Conservation (phyloP, 1,140 invertebrate genomes). For the Tenebrio molitor region DNA sequence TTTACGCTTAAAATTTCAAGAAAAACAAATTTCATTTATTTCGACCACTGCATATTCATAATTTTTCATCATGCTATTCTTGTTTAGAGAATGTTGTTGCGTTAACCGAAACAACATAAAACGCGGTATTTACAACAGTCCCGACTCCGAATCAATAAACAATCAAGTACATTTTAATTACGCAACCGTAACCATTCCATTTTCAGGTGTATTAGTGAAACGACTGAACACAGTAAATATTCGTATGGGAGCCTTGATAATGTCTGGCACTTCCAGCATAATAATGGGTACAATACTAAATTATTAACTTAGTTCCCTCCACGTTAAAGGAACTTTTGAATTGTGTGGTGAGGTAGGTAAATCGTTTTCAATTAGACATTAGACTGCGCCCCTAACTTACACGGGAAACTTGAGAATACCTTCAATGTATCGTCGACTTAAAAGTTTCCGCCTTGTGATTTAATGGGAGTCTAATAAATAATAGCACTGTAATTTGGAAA, state of each 20-base stretch:
- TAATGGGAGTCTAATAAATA: constrained; percentile 33
- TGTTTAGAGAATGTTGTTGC: too few relatives aligned
- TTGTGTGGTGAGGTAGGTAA: constrained; percentile 34
- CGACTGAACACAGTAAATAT: background rate
- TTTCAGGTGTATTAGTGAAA: too few relatives aligned
- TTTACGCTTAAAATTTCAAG: too few relatives aligned
- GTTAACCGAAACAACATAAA: too few relatives aligned
- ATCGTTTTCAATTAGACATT: constrained; percentile 39
- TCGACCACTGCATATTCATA: too few relatives aligned
- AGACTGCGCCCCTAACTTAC: constrained; percentile 29
- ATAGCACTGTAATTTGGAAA: constrained; percentile 27
- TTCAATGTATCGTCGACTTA: constrained; percentile 22
- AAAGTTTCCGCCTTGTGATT: constrained; percentile 30
- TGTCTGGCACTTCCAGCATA: constrained; percentile 9
- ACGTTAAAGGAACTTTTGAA: constrained; percentile 31
- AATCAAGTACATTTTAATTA: too few relatives aligned
- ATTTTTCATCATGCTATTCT: too few relatives aligned
- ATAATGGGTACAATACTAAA: constrained; percentile 28
- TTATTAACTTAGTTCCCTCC: constrained; percentile 33
- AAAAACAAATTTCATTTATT: too few relatives aligned
- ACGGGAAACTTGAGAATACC: constrained; percentile 15
- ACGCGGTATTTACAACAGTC: too few relatives aligned
- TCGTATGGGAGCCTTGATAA: background rate
- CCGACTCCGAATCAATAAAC: too few relatives aligned
- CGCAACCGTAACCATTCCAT: too few relatives aligned